Percentiles rank a stretch among this genome's conserved stretches.
Conservation (phyloP, 1,140 invertebrate species). For the Daktulosphaira vitifoliae region DNA sequence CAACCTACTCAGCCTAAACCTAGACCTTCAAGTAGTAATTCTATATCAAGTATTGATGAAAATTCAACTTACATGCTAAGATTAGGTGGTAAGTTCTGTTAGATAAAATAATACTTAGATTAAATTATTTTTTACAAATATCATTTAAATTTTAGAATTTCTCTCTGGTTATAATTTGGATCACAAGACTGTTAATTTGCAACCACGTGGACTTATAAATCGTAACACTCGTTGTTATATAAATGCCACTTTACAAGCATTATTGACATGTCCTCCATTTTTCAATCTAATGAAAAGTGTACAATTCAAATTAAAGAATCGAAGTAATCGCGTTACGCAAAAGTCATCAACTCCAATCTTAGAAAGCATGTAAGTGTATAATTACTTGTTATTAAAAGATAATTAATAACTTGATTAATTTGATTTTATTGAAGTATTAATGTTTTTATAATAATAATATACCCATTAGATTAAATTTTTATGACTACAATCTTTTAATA, state of each 20-base stretch:
- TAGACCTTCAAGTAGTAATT: neutral
- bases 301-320: constrained; percentile 46
- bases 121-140: neutral
- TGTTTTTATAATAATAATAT: no score
- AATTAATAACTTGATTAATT: no score
- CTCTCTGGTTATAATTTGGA: constrained; percentile 62
- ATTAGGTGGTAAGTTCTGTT: constrained; percentile 21
- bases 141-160: constrained; percentile 65
- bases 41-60: neutral
- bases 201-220: constrained; percentile 81
- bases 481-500: no score
- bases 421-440: no score
- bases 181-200: constrained; percentile 59
- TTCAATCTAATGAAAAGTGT: constrained; percentile 76
- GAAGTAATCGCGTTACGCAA: constrained; percentile 33
- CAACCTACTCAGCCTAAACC: neutral
- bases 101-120: neutral
- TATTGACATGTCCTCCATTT: constrained; percentile 86
- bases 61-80: neutral
- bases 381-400: neutral
- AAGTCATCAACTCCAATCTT: constrained; percentile 76
- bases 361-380: constrained; percentile 73
- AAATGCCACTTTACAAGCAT: constrained; percentile 81
- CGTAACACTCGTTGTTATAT: constrained; percentile 92
- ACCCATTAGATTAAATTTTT: no score